These are phyloP conservation scores for Hippocampus barbouri DNA, from an alignment of 2,113 vertebrate genomes.

Conservation along the genomic window DNA sequence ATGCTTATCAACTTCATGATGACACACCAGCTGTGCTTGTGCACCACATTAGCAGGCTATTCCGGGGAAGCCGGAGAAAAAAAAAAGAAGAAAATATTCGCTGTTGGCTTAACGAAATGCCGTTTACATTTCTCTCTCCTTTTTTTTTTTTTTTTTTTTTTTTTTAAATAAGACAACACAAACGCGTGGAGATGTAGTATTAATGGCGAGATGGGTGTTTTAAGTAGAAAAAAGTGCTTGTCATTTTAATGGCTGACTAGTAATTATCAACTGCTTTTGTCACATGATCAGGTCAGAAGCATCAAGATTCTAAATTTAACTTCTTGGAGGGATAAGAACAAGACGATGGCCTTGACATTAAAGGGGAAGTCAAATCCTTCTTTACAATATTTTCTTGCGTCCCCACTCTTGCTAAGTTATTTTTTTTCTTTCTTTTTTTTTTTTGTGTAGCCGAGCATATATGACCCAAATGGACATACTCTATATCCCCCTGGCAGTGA, in stretches of 20 bases:
- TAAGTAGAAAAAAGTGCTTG: not conserved
- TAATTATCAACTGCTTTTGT: not conserved
- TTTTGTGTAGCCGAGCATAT: too few relatives aligned
- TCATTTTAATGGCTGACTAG: not conserved
- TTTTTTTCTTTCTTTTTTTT: too few relatives aligned
- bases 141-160: not conserved
- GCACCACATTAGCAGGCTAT: constrained; percentile 25
- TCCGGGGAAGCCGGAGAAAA: not conserved
- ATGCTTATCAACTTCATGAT: constrained; percentile 62
- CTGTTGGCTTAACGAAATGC: constrained; percentile 24
- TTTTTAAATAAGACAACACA: constrained; percentile 5
- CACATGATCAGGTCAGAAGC: not conserved
- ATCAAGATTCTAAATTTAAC: not conserved
- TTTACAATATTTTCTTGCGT: too few relatives aligned
- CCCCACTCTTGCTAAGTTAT: too few relatives aligned
- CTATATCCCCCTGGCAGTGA: too few relatives aligned
- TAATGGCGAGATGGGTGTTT: not conserved
- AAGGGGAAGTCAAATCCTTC: too few relatives aligned
- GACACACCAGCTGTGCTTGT: constrained; percentile 58
- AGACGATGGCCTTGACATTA: too few relatives aligned
- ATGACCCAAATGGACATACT: too few relatives aligned
- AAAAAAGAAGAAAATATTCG: constrained; percentile 27
- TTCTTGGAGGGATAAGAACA: not conserved
- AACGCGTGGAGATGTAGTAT: not conserved
- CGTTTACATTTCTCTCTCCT: not conserved